Evolutionary conservation across 1,140 invertebrate species (phyloP), one percentile per base, ranked within the genome.

Genomic region (Drosophila biarmipes): DNA sequence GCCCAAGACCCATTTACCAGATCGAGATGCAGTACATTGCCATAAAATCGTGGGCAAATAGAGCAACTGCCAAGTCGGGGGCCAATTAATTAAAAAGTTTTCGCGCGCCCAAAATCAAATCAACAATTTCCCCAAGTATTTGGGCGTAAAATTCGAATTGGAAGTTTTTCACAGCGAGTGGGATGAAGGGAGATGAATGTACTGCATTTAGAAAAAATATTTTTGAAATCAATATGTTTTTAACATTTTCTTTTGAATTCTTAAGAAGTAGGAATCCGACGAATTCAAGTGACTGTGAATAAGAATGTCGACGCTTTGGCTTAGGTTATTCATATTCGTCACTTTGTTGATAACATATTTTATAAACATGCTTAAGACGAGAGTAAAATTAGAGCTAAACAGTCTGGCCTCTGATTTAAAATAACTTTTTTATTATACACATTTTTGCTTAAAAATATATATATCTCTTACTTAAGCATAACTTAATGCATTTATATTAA

Each of bases 71-170:
- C 54, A 53, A 72, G 63, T 66, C 42, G 63, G 46, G 46, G 35
- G 49, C 74, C 82, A 78, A 86, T 87, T 86, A 87, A 86, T 86
- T 82, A 87, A 86, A 86, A 86, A 87, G 64, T 86, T 86, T 86
- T 67, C 67, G 68, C 82, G 64, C 74, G 59, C 64, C 74, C 78
- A 75, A 80, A 74, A 87, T 81, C 78, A 81, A 87, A 86, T 86
- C 69, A 81, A 72, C 51, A 78, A 72, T 78, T 76, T 86, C 38
- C 48, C 34, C 82, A 87, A 86, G 84, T 87, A 86, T 89, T 86
- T 82, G 49, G 51, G 73, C 64, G 61, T 62, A 63, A 85, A 86
- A 54, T 75, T 63, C 56, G 46, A 54, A 51, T 59, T 58, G 37
- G 38, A 54, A 66, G 59, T 62, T 67, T 54, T 56, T 4, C 31